These are phyloP conservation scores for Rhynchotus rufescens DNA, from an alignment of 2,797 vertebrate species.

Conservation along the genomic window DNA sequence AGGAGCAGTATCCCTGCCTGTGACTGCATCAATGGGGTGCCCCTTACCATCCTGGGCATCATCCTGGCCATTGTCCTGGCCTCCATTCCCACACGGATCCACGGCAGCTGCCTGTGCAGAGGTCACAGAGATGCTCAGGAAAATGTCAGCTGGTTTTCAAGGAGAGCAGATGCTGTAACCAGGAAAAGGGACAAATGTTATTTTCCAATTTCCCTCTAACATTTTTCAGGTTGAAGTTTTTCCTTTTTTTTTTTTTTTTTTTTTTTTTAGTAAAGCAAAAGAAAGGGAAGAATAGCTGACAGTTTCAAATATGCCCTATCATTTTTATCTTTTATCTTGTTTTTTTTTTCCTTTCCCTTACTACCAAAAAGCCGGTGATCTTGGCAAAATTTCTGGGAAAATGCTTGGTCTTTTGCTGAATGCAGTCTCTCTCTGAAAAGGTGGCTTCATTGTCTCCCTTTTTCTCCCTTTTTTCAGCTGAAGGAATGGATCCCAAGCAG, in stretches of 20 bases:
- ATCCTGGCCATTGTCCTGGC: too few species aligned
- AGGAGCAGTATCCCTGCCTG: neutral
- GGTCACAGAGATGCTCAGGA: neutral
- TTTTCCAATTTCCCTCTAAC: constrained; percentile 50
- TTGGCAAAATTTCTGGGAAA: neutral
- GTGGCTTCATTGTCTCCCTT: too few species aligned
- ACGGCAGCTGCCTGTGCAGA: neutral
- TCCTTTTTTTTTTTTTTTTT: constrained; percentile 12
- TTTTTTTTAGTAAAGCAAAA: constrained; percentile 31
- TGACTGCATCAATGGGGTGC: neutral
- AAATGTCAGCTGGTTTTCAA: neutral
- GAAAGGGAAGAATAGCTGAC: constrained; percentile 33
- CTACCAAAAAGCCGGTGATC: neutral
- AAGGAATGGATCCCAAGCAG: too few species aligned
- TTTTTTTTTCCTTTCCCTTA: neutral
- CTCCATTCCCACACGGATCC: rapidly evolving
- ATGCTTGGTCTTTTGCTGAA: too few species aligned
- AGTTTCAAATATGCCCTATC: neutral
- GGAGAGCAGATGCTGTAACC: constrained; percentile 22
- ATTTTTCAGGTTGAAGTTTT: neutral
- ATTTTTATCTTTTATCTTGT: too few species aligned
- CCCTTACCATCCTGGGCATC: too few species aligned
- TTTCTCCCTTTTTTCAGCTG: too few species aligned
- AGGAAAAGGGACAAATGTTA: constrained; percentile 8
- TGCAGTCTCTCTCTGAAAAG: neutral